Base-by-base conservation (phyloP, 2,113 vertebrate genomes). In the Prionailurus bengalensis region DNA sequence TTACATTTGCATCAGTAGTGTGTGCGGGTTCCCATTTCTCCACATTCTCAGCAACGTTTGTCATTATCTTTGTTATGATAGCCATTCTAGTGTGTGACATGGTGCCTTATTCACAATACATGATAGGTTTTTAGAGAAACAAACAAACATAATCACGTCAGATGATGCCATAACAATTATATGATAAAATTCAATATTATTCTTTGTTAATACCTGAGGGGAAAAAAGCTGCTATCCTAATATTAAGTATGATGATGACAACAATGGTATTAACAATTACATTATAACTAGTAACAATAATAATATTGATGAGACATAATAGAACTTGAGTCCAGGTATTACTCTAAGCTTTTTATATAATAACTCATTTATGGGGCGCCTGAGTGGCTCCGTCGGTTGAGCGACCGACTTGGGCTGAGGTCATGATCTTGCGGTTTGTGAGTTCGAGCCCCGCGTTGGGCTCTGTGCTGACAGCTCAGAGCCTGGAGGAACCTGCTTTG, bases 41-140 rank as follows among this genome's bases (percentile, higher is more conserved):
- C 36, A 65, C 7, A 29, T 78, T 29, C 4, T 93, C 53, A 15
- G 53, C 71, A 82, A 36, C 39, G 53, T 71, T 95, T 82, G 25
- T 74, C 82, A 94, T 91, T 76, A 58, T 65, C 19, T 93, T 97
- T 84, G 80, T 45, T 66, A 85, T 36, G 39, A 25, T 74, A 79
- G 61, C n/a, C 45, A 31, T 91, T 85, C 21, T n/a, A 31, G 8
- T 71, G 15, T 91, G 9, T 83, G 82, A 91, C 89, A 82, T 91
- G 48, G 39, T 95, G 4, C 91, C 85, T 94, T n/a, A 73, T 33
- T 89, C 31, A 73, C 25, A n/a, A 13, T 76, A 82, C 21, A 29
- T 61, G 58, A 61, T 61, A 78, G 3, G 29, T 81, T 90, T 97
- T 80, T 89, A 42, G 61, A 95, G n/a, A 53, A 93, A 89, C 58